Conservation (phyloP, 1,140 invertebrate genomes). For the Condylostylus longicornis region DNA sequence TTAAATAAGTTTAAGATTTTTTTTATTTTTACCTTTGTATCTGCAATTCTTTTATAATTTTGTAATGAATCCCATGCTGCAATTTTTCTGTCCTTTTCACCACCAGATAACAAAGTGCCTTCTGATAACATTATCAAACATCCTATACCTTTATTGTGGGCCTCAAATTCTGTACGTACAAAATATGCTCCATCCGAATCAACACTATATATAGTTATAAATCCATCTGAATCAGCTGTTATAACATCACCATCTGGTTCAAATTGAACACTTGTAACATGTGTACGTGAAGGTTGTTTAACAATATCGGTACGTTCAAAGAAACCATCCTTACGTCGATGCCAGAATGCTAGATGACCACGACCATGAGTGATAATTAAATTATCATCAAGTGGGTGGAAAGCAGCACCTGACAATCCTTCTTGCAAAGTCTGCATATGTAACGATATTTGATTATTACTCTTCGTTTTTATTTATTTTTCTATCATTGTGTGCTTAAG, state of each 20-base stretch:
- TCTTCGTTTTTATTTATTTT: too few relatives aligned
- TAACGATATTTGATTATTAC: too few relatives aligned
- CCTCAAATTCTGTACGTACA: slow-evolving; percentile 74
- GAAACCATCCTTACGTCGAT: slow-evolving; percentile 70
- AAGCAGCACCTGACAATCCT: slow-evolving; percentile 74
- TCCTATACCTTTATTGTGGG: slow-evolving; percentile 73
- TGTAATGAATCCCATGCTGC: slow-evolving; percentile 82
- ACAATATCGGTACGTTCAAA: slow-evolving; percentile 77
- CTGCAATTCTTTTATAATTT: slow-evolving; percentile 79
- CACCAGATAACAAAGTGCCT: slow-evolving; percentile 75
- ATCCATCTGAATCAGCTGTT: slow-evolving; percentile 85
- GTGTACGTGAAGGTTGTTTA: slow-evolving; percentile 64
- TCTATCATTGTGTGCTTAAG: too few relatives aligned
- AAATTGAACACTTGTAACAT: slow-evolving; percentile 76
- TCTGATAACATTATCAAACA: slow-evolving; percentile 75
- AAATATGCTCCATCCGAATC: slow-evolving; percentile 78
- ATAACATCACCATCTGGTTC: slow-evolving; percentile 86
- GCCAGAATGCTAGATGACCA: slow-evolving; percentile 86
- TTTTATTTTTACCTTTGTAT: slow-evolving; percentile 53
- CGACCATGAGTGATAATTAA: slow-evolving; percentile 85
- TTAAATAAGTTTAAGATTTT: neutral
- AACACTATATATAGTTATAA: slow-evolving; percentile 84
- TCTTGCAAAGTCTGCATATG: slow-evolving; percentile 83
- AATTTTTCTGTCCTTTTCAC: slow-evolving; percentile 77
- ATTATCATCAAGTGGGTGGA: slow-evolving; percentile 87